A percentile compares a stretch with the other conserved stretches of the same genome.
Conservation (phyloP, 2,113 vertebrate species). For the Nothobranchius kuhntae region DNA sequence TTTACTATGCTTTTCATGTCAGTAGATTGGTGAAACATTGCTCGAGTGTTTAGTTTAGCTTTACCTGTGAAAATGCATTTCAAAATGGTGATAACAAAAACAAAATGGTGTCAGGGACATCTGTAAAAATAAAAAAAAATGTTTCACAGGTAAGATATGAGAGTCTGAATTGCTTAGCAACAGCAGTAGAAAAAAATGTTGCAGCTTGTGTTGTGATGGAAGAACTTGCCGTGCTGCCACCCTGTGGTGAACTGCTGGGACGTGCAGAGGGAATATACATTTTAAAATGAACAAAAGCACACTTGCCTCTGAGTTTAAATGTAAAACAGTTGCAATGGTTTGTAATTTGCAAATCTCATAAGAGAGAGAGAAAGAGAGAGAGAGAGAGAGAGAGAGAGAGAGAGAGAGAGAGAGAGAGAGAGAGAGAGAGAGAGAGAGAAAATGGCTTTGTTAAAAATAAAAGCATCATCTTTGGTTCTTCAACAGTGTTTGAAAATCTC, state of each 20-base stretch:
- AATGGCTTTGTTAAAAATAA: background rate
- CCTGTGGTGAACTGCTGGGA: constrained; percentile 56
- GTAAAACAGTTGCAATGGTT: constrained; percentile 5
- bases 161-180: constrained; percentile 78
- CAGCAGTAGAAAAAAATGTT: constrained; percentile 61
- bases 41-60: background rate
- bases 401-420: too few species aligned
- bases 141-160: constrained; percentile 68
- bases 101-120: constrained; percentile 72
- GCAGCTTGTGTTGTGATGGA: constrained; percentile 42
- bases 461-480: constrained; percentile 23
- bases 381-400: too few species aligned
- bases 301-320: constrained; percentile 1
- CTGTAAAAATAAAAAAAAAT: constrained; percentile 43
- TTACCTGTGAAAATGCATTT: constrained; percentile 6
- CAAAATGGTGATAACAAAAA: constrained; percentile 65
- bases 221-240: constrained; percentile 65
- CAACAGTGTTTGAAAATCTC: constrained; percentile 57
- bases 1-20: background rate
- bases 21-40: background rate
- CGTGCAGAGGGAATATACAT: background rate
- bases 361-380: background rate
- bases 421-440: background rate
- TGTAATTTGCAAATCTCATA: background rate
- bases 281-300: constrained; percentile 5